phyloP scores from a whole-genome alignment of 2,888 invertebrate species.

The Bugula neritina region DNA sequence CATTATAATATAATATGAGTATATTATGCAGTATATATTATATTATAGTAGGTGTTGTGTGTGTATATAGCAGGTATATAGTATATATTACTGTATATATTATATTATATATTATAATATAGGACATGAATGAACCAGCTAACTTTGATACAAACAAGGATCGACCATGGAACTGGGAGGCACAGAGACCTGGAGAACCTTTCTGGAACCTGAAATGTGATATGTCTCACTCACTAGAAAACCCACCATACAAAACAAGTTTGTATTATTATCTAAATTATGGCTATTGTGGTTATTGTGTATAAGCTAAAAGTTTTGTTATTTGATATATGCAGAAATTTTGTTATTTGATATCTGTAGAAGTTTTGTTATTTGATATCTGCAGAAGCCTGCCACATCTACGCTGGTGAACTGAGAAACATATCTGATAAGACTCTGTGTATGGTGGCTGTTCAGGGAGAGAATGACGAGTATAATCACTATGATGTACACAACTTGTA shows the following conservation, averaged over 20 bases:
- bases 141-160: constrained; percentile 53
- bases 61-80: no score
- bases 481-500: constrained; percentile 75
- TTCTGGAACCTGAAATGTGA: constrained; percentile 50
- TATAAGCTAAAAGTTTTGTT: not conserved
- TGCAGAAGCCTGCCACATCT: constrained; percentile 23
- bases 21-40: no score
- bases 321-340: not conserved
- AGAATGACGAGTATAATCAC: constrained; percentile 55
- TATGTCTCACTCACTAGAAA: constrained; percentile 36
- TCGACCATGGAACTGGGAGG: constrained; percentile 44
- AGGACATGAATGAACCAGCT: constrained; percentile 55
- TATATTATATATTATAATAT: no score
- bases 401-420: constrained; percentile 17
- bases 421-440: constrained; percentile 46
- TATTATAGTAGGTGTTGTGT: no score
- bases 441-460: constrained; percentile 38
- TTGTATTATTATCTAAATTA: not conserved
- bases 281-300: not conserved
- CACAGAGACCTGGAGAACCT: constrained; percentile 37
- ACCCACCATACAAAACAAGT: constrained; percentile 47
- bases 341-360: not conserved
- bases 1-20: no score
- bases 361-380: not conserved
- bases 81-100: no score